Evolutionary conservation across 1,140 invertebrate genomes (phyloP).

Genomic region (Drosophila mayri): DNA sequence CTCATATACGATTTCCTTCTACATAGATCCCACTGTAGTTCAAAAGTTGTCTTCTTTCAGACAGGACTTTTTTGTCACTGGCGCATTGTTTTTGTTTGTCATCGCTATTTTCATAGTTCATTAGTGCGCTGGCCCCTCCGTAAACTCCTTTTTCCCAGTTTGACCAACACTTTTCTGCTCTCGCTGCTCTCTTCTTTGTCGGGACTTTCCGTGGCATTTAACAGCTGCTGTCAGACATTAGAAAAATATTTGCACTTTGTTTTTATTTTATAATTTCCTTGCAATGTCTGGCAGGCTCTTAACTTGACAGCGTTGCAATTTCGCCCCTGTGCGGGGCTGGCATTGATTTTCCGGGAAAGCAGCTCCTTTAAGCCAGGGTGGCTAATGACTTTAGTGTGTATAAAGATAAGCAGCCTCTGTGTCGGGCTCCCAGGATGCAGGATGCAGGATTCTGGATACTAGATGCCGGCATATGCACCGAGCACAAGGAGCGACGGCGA

Average conservation of each 20-base stretch:
- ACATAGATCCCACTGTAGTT: slow-evolving; percentile 17
- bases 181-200: slow-evolving; percentile 10
- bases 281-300: slow-evolving; percentile 52
- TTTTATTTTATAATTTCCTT: slow-evolving; percentile 64
- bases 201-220: slow-evolving; percentile 45
- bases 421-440: slow-evolving; percentile 22
- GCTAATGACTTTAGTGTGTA: slow-evolving; percentile 79
- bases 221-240: slow-evolving; percentile 71
- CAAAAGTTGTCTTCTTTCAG: slow-evolving; percentile 17
- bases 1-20: neutral
- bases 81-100: slow-evolving; percentile 54
- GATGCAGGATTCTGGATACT: slow-evolving; percentile 18
- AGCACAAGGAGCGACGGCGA: slow-evolving; percentile 29
- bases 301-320: slow-evolving; percentile 47
- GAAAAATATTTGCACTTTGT: slow-evolving; percentile 76
- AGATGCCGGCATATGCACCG: slow-evolving; percentile 42
- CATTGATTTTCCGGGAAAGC: slow-evolving; percentile 59
- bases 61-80: slow-evolving; percentile 23
- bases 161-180: slow-evolving; percentile 22
- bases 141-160: neutral
- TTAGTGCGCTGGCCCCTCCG: slow-evolving; percentile 48
- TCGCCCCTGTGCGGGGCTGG: slow-evolving; percentile 17
- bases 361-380: slow-evolving; percentile 55
- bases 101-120: slow-evolving; percentile 69
- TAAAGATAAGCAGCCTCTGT: slow-evolving; percentile 66